Evolutionary conservation across 1,140 invertebrate genomes (phyloP).

Genomic region (Macrocentrus cingulum): DNA sequence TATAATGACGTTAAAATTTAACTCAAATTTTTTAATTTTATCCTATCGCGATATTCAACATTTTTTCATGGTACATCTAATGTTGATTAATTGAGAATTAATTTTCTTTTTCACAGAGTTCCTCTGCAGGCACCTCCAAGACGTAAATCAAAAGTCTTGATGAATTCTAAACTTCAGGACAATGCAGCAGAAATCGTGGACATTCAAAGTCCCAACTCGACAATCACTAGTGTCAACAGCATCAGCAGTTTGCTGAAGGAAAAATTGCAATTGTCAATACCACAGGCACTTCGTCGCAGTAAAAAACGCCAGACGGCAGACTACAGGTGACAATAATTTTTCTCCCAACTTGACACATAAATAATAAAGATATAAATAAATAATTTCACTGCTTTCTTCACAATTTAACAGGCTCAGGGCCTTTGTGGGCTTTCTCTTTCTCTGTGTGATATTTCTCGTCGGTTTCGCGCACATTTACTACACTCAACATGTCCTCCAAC

Average conservation of each 20-base stretch:
- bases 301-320: conserved; percentile 55
- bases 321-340: conserved; percentile 46
- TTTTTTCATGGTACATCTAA: background rate
- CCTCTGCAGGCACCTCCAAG: conserved; percentile 48
- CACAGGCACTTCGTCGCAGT: conserved; percentile 49
- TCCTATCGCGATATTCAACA: too few species aligned
- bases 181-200: conserved; percentile 50
- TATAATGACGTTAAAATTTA: too few species aligned
- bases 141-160: conserved; percentile 40
- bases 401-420: conserved; percentile 67
- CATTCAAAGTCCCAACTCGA: conserved; percentile 64
- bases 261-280: conserved; percentile 71
- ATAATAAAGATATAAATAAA: too few species aligned
- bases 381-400: background rate
- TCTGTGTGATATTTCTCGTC: conserved; percentile 77
- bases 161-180: conserved; percentile 43
- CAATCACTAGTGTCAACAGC: conserved; percentile 80
- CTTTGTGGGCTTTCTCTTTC: conserved; percentile 78
- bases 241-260: conserved; percentile 79
- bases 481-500: conserved; percentile 76
- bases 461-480: conserved; percentile 82
- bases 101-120: conserved; percentile 38
- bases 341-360: too few species aligned
- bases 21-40: too few species aligned
- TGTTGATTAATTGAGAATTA: background rate